Conservation (phyloP, 2,113 vertebrate genomes). For the Romanogobio albipinnatus region DNA sequence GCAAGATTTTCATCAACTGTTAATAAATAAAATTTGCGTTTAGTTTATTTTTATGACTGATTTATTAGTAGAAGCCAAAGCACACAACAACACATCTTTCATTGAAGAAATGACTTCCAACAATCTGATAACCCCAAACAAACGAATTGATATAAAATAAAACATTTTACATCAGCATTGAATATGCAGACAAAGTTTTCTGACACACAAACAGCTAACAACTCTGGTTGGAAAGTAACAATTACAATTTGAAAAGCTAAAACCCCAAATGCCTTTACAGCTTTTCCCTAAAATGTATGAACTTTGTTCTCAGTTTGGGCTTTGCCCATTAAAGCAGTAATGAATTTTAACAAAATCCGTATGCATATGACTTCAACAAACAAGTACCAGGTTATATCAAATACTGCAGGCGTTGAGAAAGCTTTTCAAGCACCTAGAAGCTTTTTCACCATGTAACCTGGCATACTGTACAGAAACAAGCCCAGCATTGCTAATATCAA, state of each 20-base stretch:
- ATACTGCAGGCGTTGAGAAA: not conserved
- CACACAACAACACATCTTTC: slow-evolving; percentile 62
- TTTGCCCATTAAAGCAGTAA: not conserved
- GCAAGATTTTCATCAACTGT: not conserved
- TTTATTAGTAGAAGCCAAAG: slow-evolving; percentile 51
- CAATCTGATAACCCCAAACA: not conserved
- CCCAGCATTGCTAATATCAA: slow-evolving; percentile 85
- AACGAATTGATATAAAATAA: slow-evolving; percentile 38
- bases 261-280: not conserved
- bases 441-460: slow-evolving; percentile 96
- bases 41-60: not conserved
- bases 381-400: not conserved
- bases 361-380: slow-evolving; percentile 7
- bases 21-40: slow-evolving; percentile 22
- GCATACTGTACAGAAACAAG: slow-evolving; percentile 95
- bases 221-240: not conserved
- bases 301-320: not conserved
- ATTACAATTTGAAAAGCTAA: not conserved
- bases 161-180: slow-evolving; percentile 12
- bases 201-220: not conserved
- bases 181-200: not conserved
- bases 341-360: not conserved
- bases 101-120: slow-evolving; percentile 52
- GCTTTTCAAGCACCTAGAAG: slow-evolving; percentile 78
- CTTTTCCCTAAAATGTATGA: not conserved